A percentile compares a stretch with the other conserved stretches of the same genome.
Evolutionary conservation across 2,113 vertebrate species (phyloP).

Genomic region (Mystacornis crossleyi): DNA sequence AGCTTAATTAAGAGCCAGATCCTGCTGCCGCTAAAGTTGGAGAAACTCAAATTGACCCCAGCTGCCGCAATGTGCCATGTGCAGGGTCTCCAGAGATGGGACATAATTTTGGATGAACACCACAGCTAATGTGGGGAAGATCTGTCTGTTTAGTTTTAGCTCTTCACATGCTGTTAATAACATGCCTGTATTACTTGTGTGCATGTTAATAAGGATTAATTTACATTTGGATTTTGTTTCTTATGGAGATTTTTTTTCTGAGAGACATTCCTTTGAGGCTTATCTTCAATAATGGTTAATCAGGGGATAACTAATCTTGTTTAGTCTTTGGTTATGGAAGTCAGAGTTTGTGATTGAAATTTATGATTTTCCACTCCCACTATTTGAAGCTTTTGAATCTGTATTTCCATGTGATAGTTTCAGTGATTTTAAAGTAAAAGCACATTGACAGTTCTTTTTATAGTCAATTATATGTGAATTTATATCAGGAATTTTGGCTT

Average conservation of each 20-base stretch:
- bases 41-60: background rate
- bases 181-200: background rate
- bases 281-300: background rate
- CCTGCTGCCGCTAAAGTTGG: background rate
- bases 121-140: background rate
- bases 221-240: background rate
- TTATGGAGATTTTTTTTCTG: background rate
- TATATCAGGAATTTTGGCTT: background rate
- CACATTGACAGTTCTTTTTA: background rate
- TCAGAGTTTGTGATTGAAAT: background rate
- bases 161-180: background rate
- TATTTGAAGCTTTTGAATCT: background rate
- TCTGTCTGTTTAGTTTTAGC: background rate
- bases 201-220: background rate
- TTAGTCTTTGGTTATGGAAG: background rate
- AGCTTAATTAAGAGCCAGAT: background rate
- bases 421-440: background rate
- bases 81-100: background rate
- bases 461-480: background rate
- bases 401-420: background rate
- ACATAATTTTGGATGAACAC: background rate
- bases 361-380: background rate
- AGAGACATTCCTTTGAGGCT: background rate
- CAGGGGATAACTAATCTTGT: background rate
- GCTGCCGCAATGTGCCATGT: background rate